Evolutionary conservation across 1,140 invertebrate species (phyloP), one percentile per base, ranked within the genome.

Genomic region (Laupala kohalensis): DNA sequence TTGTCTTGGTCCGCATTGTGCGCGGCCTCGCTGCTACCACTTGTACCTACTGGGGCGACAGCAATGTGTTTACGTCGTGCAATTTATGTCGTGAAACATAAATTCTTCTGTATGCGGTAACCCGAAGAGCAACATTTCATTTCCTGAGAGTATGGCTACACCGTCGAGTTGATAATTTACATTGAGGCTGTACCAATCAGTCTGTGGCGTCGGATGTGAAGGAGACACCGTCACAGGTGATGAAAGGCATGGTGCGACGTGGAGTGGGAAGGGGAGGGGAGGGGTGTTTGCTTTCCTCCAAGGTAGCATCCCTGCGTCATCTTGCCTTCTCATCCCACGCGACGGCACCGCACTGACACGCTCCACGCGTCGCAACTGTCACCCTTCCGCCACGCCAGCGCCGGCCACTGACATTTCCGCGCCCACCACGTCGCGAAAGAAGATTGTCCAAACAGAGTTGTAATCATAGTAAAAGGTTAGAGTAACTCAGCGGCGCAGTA

Each of bases 391-490:
- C 37, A 53, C 37, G 0, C 37, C 37, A 9, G 9, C 37, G 9
- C 37, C 37, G 64, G 64, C 64, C 64, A 66, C 64, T 66, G 64
- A 66, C 64, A 66, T 66, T 66, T 66, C 64, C 23, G 64, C 26
- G 23, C 23, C 64, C 23, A 23, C 64, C 12, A 24, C 23, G 64
- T 66, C 23, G 23, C 64, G 64, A 25, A 53, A 70, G 63, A 24
- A 70, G 53, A 64, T 64, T 70, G 69, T 70, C 69, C 71, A 71
- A 71, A 71, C 71, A 71, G 65, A 71, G 62, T 71, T 73, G 74
- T 75, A 77, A 77, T 77, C 76, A 77, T 77, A 75, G 76, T 77
- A 77, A 77, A 77, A 77, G 76, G 76, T 77, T 77, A 77, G 37
- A 53, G 37, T 53, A 53, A 53, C 37, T 53, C 37, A 13, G 37